These are phyloP conservation scores for Actinia equina DNA, from an alignment of 64 coral and sea anemone genomes.

Conservation along the genomic window DNA sequence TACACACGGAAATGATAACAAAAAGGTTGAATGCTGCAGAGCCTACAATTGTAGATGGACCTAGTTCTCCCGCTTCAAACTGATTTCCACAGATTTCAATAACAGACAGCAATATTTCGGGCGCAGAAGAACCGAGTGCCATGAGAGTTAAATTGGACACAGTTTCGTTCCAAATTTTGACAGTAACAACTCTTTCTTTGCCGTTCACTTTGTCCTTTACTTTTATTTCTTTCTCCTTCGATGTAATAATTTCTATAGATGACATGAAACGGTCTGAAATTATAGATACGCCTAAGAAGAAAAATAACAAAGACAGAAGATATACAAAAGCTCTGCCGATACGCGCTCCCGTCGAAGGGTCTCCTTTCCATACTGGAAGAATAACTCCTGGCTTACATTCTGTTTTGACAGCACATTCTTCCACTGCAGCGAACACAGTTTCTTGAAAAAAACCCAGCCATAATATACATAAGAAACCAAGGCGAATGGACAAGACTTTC, in stretches of 20 bases:
- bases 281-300: constrained; percentile 97
- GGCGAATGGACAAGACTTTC: constrained; percentile 27
- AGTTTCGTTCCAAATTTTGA: constrained; percentile 99
- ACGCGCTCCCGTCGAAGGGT: constrained; percentile 70
- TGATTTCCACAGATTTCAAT: constrained; percentile 94
- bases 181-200: constrained; percentile 85
- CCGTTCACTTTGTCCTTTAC: constrained; percentile 87
- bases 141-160: constrained; percentile 99
- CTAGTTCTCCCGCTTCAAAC: constrained; percentile 90
- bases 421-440: constrained; percentile 31
- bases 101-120: constrained; percentile 91
- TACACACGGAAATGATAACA: constrained; percentile 96
- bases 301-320: constrained; percentile 85
- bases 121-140: constrained; percentile 96
- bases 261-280: constrained; percentile 99
- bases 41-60: constrained; percentile 96
- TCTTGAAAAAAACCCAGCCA: constrained; percentile 64
- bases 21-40: constrained; percentile 99
- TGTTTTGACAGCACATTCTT: constrained; percentile 40
- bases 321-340: constrained; percentile 98
- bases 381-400: constrained; percentile 74
- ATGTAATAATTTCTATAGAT: constrained; percentile 98
- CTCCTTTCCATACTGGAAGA: constrained; percentile 74
- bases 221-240: constrained; percentile 96
- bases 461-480: constrained; percentile 23